A percentile compares a stretch with the other conserved stretches of the same genome.
Conservation (phyloP, 2,797 vertebrate genomes). For the Cryptoblepharus egeriae region DNA sequence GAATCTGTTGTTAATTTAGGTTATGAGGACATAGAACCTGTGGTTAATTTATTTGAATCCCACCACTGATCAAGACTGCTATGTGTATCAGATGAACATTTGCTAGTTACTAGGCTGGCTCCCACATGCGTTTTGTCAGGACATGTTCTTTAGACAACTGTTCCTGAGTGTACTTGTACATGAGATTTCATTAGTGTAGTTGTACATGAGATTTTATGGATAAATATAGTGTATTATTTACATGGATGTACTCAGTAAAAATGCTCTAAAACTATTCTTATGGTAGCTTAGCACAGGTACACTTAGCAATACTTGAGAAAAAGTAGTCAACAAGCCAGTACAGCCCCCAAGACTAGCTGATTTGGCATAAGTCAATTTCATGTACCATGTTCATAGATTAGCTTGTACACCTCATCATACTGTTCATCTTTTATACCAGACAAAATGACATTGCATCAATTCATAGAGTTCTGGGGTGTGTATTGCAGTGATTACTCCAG, state of each 20-base stretch:
- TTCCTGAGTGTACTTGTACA: background rate
- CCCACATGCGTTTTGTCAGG: background rate
- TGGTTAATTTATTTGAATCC: too few relatives aligned
- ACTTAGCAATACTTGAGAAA: background rate
- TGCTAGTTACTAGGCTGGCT: background rate
- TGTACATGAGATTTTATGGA: background rate
- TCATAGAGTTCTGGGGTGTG: background rate
- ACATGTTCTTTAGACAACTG: background rate
- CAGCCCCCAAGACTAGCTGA: background rate
- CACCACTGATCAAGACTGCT: too few relatives aligned
- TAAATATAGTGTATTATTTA: background rate
- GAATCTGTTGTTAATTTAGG: too few relatives aligned
- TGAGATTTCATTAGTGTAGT: background rate
- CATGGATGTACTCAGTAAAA: background rate
- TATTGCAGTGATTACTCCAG: background rate
- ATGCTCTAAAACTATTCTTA: background rate
- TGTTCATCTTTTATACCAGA: background rate
- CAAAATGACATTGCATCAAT: background rate
- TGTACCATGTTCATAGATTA: background rate
- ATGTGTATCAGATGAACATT: background rate
- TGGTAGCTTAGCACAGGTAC: background rate
- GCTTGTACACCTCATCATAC: background rate
- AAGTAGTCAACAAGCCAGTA: background rate
- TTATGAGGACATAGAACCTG: too few relatives aligned
- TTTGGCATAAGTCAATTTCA: background rate